phyloP scores from a whole-genome alignment of 1,140 invertebrate genomes.

The Odontomachus brunneus region DNA sequence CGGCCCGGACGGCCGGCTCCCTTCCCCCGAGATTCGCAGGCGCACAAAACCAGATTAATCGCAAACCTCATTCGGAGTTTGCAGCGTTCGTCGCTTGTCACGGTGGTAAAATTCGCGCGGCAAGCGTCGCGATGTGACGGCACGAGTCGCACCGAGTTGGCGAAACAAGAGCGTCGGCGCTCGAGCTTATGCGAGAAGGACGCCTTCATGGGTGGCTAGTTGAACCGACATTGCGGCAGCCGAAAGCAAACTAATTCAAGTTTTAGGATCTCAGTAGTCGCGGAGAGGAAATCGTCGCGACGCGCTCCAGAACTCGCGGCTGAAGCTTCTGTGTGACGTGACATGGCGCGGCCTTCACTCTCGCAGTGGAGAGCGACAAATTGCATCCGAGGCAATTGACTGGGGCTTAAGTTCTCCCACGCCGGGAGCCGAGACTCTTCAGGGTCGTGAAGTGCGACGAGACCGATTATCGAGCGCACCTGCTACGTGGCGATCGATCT shows the following conservation, averaged over 20 bases:
- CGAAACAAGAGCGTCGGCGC: conserved; percentile 29
- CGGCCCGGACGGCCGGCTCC: background rate
- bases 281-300: conserved; percentile 21
- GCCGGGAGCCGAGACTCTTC: conserved; percentile 45
- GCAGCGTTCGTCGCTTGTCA: conserved; percentile 4
- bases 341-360: conserved; percentile 10
- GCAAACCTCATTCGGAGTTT: conserved; percentile 49
- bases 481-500: conserved; percentile 69
- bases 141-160: conserved; percentile 45
- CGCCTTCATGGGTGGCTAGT: conserved; percentile 31
- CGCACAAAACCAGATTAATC: conserved; percentile 48
- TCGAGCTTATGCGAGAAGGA: conserved; percentile 4
- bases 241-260: conserved; percentile 78
- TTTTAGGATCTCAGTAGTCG: conserved; percentile 68
- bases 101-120: conserved; percentile 53
- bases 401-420: conserved; percentile 57
- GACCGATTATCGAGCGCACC: conserved; percentile 71
- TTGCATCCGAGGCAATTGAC: conserved; percentile 71
- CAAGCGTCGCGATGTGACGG: conserved; percentile 17
- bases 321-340: conserved; percentile 5
- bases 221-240: conserved; percentile 65
- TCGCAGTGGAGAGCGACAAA: conserved; percentile 58
- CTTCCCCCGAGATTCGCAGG: conserved; percentile 10
- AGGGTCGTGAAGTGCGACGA: conserved; percentile 62
- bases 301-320: conserved; percentile 23